These are phyloP conservation scores for Dicyrtomina minuta DNA, from an alignment of 2,888 invertebrate genomes.

Conservation along the genomic window DNA sequence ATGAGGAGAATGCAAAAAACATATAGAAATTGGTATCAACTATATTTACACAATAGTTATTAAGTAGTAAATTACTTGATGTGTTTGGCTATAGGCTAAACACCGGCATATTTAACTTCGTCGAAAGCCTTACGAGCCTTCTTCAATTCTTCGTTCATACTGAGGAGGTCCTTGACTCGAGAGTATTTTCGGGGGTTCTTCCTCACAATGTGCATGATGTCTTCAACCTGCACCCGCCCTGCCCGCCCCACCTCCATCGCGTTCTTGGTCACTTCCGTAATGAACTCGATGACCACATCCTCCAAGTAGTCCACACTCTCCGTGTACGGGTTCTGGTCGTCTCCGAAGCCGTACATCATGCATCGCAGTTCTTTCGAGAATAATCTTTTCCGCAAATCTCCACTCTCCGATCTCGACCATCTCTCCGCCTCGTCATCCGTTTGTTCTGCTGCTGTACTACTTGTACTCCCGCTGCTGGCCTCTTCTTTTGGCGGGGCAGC, in stretches of 20 bases:
- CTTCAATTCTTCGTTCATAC: conserved; percentile 98
- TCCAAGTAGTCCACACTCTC: conserved; percentile 97
- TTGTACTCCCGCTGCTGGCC: too few relatives aligned
- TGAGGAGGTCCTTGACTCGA: conserved; percentile 90
- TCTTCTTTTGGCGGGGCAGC: too few relatives aligned
- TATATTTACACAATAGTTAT: too few relatives aligned
- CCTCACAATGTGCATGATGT: conserved; percentile 91
- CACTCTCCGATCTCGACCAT: background rate
- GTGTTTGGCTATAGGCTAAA: too few relatives aligned
- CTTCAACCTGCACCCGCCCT: conserved; percentile 97
- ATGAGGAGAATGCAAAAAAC: too few relatives aligned
- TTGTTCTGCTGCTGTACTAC: too few relatives aligned
- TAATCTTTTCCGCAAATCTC: conserved; percentile 62
- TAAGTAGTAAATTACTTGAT: too few relatives aligned
- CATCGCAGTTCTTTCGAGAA: conserved; percentile 91
- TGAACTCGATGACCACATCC: conserved; percentile 95
- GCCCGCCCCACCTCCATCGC: conserved; percentile 96
- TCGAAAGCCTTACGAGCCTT: conserved; percentile 99
- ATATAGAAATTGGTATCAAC: too few relatives aligned
- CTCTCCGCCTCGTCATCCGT: background rate
- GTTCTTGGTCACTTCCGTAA: conserved; percentile 83
- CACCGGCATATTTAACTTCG: conserved; percentile 62
- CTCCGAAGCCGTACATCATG: conserved; percentile 99
- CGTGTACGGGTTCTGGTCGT: conserved; percentile 98
- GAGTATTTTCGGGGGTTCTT: conserved; percentile 97